phyloP scores from a whole-genome alignment of 2,888 invertebrate species.

The Eupithecia abbreviata region DNA sequence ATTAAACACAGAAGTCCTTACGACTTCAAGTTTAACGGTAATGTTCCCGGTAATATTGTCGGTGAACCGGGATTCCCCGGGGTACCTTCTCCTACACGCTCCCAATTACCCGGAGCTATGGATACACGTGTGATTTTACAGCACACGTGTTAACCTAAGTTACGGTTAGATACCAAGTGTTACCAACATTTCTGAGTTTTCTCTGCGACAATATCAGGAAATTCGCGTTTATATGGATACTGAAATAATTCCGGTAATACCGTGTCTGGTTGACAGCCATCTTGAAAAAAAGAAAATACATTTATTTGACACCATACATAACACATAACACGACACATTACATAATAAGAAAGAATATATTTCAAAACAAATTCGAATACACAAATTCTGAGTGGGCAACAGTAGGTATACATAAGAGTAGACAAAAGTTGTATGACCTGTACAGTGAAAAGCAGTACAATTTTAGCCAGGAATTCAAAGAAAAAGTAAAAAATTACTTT shows the following conservation, averaged over 20 bases:
- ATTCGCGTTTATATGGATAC: neutral
- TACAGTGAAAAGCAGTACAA: too few species aligned
- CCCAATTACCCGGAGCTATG: constrained; percentile 51
- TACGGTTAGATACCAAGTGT: neutral
- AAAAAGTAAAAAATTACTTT: too few species aligned
- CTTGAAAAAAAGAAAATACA: too few species aligned
- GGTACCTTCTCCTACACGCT: constrained; percentile 42
- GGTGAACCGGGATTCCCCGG: constrained; percentile 46
- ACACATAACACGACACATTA: too few species aligned
- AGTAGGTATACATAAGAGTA: too few species aligned
- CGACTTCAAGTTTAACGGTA: constrained; percentile 54
- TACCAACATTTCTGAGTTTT: neutral
- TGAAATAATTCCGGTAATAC: neutral
- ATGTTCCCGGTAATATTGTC: constrained; percentile 42
- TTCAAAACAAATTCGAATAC: too few species aligned
- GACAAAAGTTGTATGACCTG: too few species aligned
- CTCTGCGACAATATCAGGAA: neutral
- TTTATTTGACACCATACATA: too few species aligned
- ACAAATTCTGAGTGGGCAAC: too few species aligned
- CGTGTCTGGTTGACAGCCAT: neutral
- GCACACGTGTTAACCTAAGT: constrained; percentile 7
- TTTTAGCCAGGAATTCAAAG: too few species aligned
- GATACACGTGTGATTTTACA: constrained; percentile 42
- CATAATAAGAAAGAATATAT: too few species aligned
- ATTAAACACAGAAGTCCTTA: constrained; percentile 49